These are phyloP conservation scores for Temnothorax ravouxi DNA, from an alignment of 2,888 invertebrate species.

Conservation along the genomic window DNA sequence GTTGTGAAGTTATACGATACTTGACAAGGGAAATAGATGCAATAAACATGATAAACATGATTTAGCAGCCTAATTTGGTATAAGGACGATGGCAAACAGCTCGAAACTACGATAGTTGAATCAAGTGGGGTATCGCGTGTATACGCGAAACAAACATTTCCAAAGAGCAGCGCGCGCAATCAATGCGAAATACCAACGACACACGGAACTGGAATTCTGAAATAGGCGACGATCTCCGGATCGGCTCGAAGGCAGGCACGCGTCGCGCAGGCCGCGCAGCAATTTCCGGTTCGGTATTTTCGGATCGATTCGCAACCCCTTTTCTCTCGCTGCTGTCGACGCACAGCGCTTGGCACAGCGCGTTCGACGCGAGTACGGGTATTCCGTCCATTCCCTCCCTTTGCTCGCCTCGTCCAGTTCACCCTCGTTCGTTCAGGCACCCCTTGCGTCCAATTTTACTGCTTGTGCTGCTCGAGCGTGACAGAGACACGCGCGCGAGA, in stretches of 20 bases:
- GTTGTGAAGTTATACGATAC: background rate
- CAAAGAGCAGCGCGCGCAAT: slow-evolving; percentile 35
- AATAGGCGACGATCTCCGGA: slow-evolving; percentile 43
- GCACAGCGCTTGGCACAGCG: slow-evolving; percentile 37
- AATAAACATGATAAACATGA: background rate
- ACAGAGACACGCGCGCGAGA: slow-evolving; percentile 55
- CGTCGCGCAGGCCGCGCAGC: slow-evolving; percentile 62
- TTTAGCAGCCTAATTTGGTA: background rate
- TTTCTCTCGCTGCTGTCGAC: slow-evolving; percentile 67
- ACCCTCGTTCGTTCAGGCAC: slow-evolving; percentile 60
- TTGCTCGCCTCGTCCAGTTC: slow-evolving; percentile 60
- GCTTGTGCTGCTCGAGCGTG: slow-evolving; percentile 49
- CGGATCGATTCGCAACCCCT: slow-evolving; percentile 81
- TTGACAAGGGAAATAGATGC: background rate
- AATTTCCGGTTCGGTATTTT: slow-evolving; percentile 79
- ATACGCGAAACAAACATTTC: slow-evolving; percentile 44
- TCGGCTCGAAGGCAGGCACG: slow-evolving; percentile 57
- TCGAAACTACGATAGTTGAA: background rate
- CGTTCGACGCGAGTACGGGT: slow-evolving; percentile 61
- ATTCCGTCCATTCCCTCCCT: slow-evolving; percentile 50
- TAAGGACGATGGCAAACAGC: slow-evolving; percentile 30
- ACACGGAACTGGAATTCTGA: slow-evolving; percentile 43
- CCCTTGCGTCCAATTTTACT: slow-evolving; percentile 70
- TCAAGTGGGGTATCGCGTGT: slow-evolving; percentile 22
- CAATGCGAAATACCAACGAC: slow-evolving; percentile 39